Conservation (phyloP, 1,140 invertebrate species). For the Procambarus clarkii region DNA sequence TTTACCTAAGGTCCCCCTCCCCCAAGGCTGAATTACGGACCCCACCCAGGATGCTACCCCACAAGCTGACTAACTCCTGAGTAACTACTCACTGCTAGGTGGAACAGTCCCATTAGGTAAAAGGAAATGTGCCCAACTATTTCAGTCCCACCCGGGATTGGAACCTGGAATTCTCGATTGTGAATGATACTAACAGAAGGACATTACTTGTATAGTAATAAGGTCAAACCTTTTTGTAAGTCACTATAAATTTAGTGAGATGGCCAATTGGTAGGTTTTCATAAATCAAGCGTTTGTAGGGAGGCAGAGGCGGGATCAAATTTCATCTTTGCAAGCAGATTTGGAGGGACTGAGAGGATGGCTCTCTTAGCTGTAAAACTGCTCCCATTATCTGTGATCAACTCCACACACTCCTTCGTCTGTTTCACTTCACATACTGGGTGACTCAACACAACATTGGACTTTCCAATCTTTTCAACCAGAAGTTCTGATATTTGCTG, state of each 20-base stretch:
- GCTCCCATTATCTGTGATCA: background rate
- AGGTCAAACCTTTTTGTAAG: conserved; percentile 75
- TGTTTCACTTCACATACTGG: conserved; percentile 75
- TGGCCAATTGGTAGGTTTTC: conserved; percentile 75
- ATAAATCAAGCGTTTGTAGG: conserved; percentile 73
- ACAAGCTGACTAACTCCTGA: too few relatives aligned
- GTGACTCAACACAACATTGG: conserved; percentile 74
- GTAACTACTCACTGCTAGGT: too few relatives aligned
- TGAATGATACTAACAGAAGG: too few relatives aligned
- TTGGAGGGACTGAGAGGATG: background rate
- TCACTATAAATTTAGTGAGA: conserved; percentile 76
- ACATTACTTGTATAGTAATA: background rate
- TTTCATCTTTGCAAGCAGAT: conserved; percentile 72
- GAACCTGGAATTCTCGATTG: too few relatives aligned
- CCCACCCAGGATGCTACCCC: too few relatives aligned
- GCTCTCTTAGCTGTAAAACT: background rate
- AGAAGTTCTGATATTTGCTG: conserved; percentile 75
- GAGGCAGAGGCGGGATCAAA: conserved; percentile 75
- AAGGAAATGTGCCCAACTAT: too few relatives aligned
- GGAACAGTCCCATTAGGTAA: too few relatives aligned
- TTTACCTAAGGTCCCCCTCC: too few relatives aligned
- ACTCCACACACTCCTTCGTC: conserved; percentile 47
- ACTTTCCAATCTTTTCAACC: conserved; percentile 72
- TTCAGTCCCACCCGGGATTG: too few relatives aligned
- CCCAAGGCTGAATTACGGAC: too few relatives aligned